phyloP scores from a whole-genome alignment of 2,113 vertebrate genomes.

The Notothenia rossii region DNA sequence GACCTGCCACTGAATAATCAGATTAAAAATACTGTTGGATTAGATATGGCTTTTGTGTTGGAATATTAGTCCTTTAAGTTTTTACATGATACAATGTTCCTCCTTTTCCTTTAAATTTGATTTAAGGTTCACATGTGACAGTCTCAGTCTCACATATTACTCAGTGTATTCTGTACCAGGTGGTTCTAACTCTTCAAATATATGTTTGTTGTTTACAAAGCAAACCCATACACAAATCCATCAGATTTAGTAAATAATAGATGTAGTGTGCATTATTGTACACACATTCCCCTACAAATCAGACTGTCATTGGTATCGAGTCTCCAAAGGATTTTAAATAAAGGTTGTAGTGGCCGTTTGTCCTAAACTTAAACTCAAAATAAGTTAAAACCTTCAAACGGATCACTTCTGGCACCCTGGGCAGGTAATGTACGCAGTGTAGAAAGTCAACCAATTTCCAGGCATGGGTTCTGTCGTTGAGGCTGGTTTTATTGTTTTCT shows the following conservation, averaged over 20 bases:
- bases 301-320: neutral
- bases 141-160: neutral
- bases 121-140: neutral
- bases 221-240: neutral
- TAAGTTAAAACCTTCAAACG: too few relatives aligned
- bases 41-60: neutral
- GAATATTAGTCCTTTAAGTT: neutral
- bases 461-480: too few relatives aligned
- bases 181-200: neutral
- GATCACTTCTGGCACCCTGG: too few relatives aligned
- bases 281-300: neutral
- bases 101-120: neutral
- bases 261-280: neutral
- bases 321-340: neutral
- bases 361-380: too few relatives aligned
- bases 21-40: neutral
- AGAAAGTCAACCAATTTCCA: too few relatives aligned
- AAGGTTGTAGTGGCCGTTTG: too few relatives aligned
- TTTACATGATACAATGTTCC: neutral
- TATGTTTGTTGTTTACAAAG: neutral
- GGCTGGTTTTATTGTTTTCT: too few relatives aligned
- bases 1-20: constrained; percentile 75
- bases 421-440: too few relatives aligned
- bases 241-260: neutral
- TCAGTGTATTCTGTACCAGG: neutral